A percentile compares a stretch with the other conserved stretches of the same genome.
phyloP scores from a whole-genome alignment of 2,888 invertebrate genomes.

The Anagyrus pseudococci region DNA sequence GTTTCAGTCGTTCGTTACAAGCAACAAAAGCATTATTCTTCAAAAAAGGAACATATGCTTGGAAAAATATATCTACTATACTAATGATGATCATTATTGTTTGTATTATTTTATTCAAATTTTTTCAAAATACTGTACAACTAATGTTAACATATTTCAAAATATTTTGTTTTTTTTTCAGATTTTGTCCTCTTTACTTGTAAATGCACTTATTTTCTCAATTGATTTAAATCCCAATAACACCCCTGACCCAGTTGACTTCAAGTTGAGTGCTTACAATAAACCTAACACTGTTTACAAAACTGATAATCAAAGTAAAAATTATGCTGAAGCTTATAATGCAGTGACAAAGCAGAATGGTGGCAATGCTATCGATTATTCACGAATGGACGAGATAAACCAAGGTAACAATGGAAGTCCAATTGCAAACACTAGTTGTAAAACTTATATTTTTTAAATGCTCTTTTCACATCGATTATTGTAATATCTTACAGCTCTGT shows the following conservation, averaged over 20 bases:
- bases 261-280: slow-evolving; percentile 39
- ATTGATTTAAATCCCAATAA: too few relatives aligned
- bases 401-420: too few relatives aligned
- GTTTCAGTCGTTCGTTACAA: background rate
- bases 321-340: slow-evolving; percentile 42
- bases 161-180: background rate
- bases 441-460: too few relatives aligned
- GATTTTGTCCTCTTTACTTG: background rate
- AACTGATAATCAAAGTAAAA: slow-evolving; percentile 29
- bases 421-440: too few relatives aligned
- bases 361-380: slow-evolving; percentile 36
- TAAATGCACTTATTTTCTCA: too few relatives aligned
- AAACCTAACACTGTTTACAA: slow-evolving; percentile 49
- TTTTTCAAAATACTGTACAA: too few relatives aligned
- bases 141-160: too few relatives aligned
- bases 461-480: too few relatives aligned
- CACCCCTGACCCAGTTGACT: background rate
- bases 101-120: background rate
- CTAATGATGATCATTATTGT: background rate
- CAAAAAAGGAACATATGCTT: slow-evolving; percentile 2
- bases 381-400: slow-evolving; percentile 27
- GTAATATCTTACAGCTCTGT: too few relatives aligned
- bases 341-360: slow-evolving; percentile 39
- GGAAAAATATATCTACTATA: slow-evolving; percentile 2
- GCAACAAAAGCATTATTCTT: background rate